Conservation (phyloP, 2,797 vertebrate genomes). For the Echiichthys vipera region DNA sequence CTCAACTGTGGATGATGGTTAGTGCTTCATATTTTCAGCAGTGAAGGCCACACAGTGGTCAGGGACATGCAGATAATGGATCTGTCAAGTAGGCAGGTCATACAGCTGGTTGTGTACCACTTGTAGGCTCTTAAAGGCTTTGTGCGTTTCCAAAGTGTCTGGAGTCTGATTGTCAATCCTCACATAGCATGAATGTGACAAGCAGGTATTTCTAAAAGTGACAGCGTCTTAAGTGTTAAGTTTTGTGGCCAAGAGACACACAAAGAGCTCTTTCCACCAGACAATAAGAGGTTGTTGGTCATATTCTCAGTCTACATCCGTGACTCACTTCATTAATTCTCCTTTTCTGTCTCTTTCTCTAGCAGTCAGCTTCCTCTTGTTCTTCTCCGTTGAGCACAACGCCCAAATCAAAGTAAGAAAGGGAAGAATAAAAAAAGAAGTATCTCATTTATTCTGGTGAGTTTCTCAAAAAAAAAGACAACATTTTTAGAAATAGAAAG, state of each 20-base stretch:
- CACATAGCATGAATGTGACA: constrained; percentile 13
- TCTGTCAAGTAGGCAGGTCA: constrained; percentile 58
- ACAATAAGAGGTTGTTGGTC: constrained; percentile 44
- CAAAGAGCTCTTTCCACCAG: constrained; percentile 20
- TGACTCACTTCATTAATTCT: constrained; percentile 57
- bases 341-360: constrained; percentile 24
- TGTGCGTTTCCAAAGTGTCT: constrained; percentile 34
- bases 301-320: constrained; percentile 40
- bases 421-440: constrained; percentile 50
- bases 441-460: constrained; percentile 62
- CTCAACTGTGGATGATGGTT: constrained; percentile 48
- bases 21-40: constrained; percentile 54
- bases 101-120: constrained; percentile 17
- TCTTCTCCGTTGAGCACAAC: constrained; percentile 52
- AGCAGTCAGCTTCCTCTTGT: constrained; percentile 19
- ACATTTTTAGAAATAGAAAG: constrained; percentile 60
- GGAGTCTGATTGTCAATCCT: constrained; percentile 22
- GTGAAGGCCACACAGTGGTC: constrained; percentile 52
- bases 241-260: not conserved
- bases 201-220: constrained; percentile 4
- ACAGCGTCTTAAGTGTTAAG: constrained; percentile 4
- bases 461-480: constrained; percentile 64
- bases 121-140: constrained; percentile 25
- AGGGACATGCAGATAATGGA: constrained; percentile 64
- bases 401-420: constrained; percentile 56